A percentile compares a stretch with the other conserved stretches of the same genome.
Conservation (phyloP, 1,140 invertebrate species). For the Aculops lycopersici region DNA sequence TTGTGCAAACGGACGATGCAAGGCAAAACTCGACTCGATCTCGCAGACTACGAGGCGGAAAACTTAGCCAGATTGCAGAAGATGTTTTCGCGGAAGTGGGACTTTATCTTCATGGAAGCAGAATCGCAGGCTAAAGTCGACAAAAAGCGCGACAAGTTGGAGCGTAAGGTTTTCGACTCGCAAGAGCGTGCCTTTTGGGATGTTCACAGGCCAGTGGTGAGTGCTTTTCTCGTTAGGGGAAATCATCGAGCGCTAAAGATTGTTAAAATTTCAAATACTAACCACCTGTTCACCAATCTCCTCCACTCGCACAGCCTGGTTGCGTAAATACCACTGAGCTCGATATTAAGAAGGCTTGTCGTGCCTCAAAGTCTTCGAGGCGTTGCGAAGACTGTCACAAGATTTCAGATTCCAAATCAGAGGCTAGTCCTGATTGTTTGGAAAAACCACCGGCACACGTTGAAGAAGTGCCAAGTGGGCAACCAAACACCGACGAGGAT, state of each 20-base stretch:
- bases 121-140: constrained; percentile 46
- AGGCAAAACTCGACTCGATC: constrained; percentile 79
- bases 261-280: no score
- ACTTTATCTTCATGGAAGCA: constrained; percentile 96
- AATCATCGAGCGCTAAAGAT: no score
- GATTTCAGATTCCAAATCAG: no score
- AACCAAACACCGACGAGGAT: no score
- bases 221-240: no score
- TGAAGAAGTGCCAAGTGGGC: no score
- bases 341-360: constrained; percentile 81
- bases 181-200: constrained; percentile 99
- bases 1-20: constrained; percentile 98
- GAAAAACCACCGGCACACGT: no score
- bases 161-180: constrained; percentile 86
- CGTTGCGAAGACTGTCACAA: constrained; percentile 7
- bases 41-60: constrained; percentile 94
- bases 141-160: constrained; percentile 88
- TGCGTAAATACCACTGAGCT: constrained; percentile 95
- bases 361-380: constrained; percentile 25
- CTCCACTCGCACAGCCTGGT: no score
- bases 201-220: constrained; percentile 87
- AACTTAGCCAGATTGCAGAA: constrained; percentile 86
- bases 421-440: no score
- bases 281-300: no score
- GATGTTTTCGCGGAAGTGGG: constrained; percentile 97